phyloP scores from a whole-genome alignment of 2,113 vertebrate species.

The Mormyrus lacerda region DNA sequence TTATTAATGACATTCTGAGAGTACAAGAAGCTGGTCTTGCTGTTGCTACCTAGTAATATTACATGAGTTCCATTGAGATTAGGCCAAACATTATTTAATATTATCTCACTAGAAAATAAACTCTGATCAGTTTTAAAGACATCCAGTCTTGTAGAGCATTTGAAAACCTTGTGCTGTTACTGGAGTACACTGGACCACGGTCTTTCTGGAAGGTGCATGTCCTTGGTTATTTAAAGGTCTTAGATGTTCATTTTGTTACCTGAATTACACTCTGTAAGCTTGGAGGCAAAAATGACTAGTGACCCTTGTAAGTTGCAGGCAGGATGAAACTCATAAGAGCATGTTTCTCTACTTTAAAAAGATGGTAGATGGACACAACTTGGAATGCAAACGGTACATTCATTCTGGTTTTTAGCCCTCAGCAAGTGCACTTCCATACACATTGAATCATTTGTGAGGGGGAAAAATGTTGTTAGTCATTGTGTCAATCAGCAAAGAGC shows the following conservation, averaged over 20 bases:
- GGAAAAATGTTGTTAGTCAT: not conserved
- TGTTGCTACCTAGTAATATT: not conserved
- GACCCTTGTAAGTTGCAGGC: not conserved
- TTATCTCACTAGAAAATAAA: not conserved
- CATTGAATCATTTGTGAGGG: not conserved
- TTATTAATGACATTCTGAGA: not conserved
- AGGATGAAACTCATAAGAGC: not conserved
- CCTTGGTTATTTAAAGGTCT: not conserved
- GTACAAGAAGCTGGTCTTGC: not conserved
- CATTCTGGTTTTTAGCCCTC: not conserved
- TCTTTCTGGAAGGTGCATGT: not conserved
- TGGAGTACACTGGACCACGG: not conserved
- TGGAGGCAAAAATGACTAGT: not conserved
- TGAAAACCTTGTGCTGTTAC: not conserved
- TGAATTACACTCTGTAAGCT: not conserved
- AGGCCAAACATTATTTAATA: slow-evolving; percentile 4
- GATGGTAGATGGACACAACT: not conserved
- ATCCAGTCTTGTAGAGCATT: not conserved
- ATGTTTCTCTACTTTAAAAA: not conserved
- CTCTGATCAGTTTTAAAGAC: not conserved
- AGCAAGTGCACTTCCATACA: not conserved
- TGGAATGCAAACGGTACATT: not conserved
- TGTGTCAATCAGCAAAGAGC: not conserved
- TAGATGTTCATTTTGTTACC: not conserved
- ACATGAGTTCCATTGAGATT: not conserved